These are phyloP conservation scores for Sceloporus tristichus DNA, from an alignment of 2,113 vertebrate genomes.

Conservation along the genomic window DNA sequence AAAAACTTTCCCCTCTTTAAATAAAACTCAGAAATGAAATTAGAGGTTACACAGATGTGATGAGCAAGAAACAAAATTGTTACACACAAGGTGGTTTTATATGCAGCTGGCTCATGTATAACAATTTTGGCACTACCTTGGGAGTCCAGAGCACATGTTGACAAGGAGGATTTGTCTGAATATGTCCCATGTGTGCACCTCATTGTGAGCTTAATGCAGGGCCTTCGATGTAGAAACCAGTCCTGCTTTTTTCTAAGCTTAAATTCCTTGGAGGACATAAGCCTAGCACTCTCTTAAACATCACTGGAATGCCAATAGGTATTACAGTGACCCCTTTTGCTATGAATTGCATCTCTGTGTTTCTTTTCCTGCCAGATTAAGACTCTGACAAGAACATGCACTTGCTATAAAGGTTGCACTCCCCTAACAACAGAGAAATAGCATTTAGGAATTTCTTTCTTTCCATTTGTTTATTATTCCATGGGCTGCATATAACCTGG, in stretches of 20 bases:
- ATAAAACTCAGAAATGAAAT: slow-evolving; percentile 37
- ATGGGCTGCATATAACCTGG: background rate
- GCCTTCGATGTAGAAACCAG: background rate
- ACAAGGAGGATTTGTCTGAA: slow-evolving; percentile 28
- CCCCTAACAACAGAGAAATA: background rate
- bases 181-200: background rate
- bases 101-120: background rate
- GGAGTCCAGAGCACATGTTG: slow-evolving; percentile 38
- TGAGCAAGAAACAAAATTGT: background rate
- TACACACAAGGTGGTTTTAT: slow-evolving; percentile 5
- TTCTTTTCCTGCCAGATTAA: slow-evolving; percentile 9
- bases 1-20: background rate
- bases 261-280: slow-evolving; percentile 6
- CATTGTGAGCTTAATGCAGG: background rate
- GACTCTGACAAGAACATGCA: background rate
- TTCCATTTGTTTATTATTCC: background rate
- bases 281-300: background rate
- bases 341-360: background rate
- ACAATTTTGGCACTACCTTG: background rate
- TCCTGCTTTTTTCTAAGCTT: slow-evolving; percentile 14
- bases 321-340: background rate
- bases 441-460: background rate
- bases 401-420: background rate
- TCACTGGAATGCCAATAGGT: background rate
- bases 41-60: background rate